phyloP scores from a whole-genome alignment of 2,113 vertebrate genomes.

The Atrichornis clamosus region DNA sequence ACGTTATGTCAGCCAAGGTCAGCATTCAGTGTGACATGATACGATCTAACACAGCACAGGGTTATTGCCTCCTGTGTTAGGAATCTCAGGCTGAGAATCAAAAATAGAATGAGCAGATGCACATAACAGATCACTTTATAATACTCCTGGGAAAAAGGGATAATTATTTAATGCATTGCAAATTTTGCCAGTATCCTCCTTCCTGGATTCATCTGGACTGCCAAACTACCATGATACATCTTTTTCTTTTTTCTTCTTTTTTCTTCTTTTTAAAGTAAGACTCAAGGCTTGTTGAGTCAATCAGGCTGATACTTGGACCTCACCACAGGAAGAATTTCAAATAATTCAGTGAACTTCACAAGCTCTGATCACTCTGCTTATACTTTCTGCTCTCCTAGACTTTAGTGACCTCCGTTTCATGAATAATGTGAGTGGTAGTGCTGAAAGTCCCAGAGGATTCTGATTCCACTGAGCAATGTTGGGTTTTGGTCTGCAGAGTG shows the following conservation, averaged over 20 bases:
- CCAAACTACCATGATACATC: background rate
- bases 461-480: background rate
- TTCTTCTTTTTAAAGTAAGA: background rate
- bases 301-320: background rate
- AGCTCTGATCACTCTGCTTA: conserved; percentile 4
- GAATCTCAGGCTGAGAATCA: conserved; percentile 30
- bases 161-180: background rate
- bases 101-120: conserved; percentile 53
- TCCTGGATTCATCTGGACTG: background rate
- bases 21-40: conserved; percentile 7
- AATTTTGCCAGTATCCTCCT: background rate
- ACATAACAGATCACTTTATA: background rate
- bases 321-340: conserved; percentile 4
- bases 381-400: background rate
- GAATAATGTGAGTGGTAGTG: background rate
- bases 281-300: background rate
- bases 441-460: background rate
- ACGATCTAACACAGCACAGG: background rate
- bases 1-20: conserved; percentile 18
- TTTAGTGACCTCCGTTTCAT: background rate
- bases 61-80: conserved; percentile 20
- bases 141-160: conserved; percentile 33
- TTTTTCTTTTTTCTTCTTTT: background rate
- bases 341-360: background rate
- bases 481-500: background rate